Evolutionary conservation across 92 coral and sea anemone genomes (phyloP).

Genomic region (Porites evermanni): DNA sequence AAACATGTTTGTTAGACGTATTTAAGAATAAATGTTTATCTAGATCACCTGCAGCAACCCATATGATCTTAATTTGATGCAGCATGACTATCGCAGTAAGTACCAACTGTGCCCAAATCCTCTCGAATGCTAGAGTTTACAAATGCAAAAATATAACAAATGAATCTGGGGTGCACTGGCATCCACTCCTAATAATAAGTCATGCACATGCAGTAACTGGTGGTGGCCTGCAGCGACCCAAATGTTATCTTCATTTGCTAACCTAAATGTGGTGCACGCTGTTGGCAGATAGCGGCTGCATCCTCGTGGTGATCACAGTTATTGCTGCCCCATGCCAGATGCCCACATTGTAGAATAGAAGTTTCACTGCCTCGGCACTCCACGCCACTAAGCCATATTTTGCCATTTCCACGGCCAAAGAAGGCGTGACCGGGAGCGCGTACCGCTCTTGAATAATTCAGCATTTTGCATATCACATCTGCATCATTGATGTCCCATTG

Average conservation of each 20-base stretch:
- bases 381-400: constrained; percentile 37
- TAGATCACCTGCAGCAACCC: too few species aligned
- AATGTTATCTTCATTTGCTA: background rate
- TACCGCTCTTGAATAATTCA: constrained; percentile 56
- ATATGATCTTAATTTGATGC: too few species aligned
- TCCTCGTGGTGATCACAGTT: constrained; percentile 40
- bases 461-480: constrained; percentile 69
- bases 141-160: too few species aligned
- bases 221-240: too few species aligned
- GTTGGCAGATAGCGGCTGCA: constrained; percentile 37
- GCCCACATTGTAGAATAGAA: constrained; percentile 51
- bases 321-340: background rate
- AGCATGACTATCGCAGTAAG: too few species aligned
- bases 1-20: background rate
- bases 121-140: too few species aligned
- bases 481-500: constrained; percentile 63
- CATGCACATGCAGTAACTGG: too few species aligned
- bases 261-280: constrained; percentile 20
- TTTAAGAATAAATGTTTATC: too few species aligned
- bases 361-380: constrained; percentile 63
- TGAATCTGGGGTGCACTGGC: too few species aligned
- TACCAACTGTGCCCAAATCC: too few species aligned
- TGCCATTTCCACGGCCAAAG: constrained; percentile 46
- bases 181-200: too few species aligned
- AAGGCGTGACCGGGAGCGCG: constrained; percentile 43